phyloP scores from a whole-genome alignment of 2,888 invertebrate genomes.

The Leucania comma region DNA sequence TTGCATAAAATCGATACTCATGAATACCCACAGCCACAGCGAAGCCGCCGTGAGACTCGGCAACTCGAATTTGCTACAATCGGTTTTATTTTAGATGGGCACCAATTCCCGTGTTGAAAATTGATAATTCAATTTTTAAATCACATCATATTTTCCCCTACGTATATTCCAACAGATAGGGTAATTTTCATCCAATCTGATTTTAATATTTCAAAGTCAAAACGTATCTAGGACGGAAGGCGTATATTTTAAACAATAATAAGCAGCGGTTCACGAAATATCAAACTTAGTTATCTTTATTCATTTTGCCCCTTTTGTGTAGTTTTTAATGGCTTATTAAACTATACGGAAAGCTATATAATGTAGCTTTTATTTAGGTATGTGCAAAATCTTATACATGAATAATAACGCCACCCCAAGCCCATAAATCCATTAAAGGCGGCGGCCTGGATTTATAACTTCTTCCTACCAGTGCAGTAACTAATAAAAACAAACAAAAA shows the following conservation, averaged over 20 bases:
- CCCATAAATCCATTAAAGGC: conserved; percentile 22
- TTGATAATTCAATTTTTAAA: conserved; percentile 74
- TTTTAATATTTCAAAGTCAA: conserved; percentile 45
- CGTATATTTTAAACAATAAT: neutral
- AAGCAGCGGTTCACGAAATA: neutral
- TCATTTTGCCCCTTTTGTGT: neutral
- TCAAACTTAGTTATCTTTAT: neutral
- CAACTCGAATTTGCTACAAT: conserved; percentile 81
- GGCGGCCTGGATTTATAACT: conserved; percentile 19
- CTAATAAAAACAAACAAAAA: conserved; percentile 65
- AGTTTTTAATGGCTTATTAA: neutral
- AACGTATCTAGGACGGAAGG: neutral
- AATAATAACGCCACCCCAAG: neutral
- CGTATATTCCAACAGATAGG: conserved; percentile 37
- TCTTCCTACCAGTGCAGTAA: conserved; percentile 29
- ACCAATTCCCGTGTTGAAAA: conserved; percentile 71
- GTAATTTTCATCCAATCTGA: conserved; percentile 32
- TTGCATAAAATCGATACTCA: conserved; percentile 91
- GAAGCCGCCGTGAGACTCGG: conserved; percentile 81
- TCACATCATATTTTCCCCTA: conserved; percentile 56
- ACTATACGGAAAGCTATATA: neutral
- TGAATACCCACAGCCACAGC: conserved; percentile 83
- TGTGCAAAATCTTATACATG: neutral
- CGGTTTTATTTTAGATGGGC: conserved; percentile 81
- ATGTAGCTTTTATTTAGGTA: neutral